These are phyloP conservation scores for Odontesthes bonariensis DNA, from an alignment of 2,113 vertebrate species.

Conservation along the genomic window DNA sequence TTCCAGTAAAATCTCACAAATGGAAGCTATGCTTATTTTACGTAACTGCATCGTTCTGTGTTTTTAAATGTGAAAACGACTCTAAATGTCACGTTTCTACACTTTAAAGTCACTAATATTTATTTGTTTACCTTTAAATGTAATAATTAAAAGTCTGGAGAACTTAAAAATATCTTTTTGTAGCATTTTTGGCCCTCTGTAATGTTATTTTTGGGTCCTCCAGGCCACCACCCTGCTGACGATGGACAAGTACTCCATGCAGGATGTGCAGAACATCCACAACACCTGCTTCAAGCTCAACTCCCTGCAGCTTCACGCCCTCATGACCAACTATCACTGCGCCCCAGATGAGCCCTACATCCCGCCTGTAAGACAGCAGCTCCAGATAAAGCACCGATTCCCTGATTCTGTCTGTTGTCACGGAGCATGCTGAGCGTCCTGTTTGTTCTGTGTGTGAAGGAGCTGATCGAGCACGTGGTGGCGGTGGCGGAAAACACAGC, in stretches of 20 bases:
- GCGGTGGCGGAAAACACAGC: slow-evolving; percentile 96
- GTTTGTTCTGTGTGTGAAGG: slow-evolving; percentile 76
- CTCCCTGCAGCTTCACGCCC: slow-evolving; percentile 94
- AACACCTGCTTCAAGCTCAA: slow-evolving; percentile 99
- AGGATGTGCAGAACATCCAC: slow-evolving; percentile 93
- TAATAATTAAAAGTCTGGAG: too few relatives aligned
- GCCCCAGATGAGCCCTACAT: slow-evolving; percentile 97
- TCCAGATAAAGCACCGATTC: too few relatives aligned
- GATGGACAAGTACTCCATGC: slow-evolving; percentile 96
- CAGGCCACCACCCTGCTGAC: slow-evolving; percentile 97
- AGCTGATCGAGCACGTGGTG: slow-evolving; percentile 95
- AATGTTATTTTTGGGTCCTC: slow-evolving; percentile 8
- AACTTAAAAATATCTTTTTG: not conserved
- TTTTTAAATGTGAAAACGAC: too few relatives aligned
- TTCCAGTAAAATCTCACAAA: too few relatives aligned
- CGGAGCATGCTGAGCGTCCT: not conserved
- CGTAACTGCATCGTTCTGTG: too few relatives aligned
- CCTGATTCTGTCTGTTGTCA: too few relatives aligned
- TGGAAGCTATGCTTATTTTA: too few relatives aligned
- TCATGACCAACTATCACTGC: slow-evolving; percentile 97
- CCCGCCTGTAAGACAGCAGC: slow-evolving; percentile 86
- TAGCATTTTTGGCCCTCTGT: too few relatives aligned
- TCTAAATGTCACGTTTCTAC: too few relatives aligned
- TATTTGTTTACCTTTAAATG: too few relatives aligned
- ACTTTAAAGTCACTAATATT: too few relatives aligned